Conservation (phyloP, 2,113 vertebrate species). For the Phrynocephalus versicolor region DNA sequence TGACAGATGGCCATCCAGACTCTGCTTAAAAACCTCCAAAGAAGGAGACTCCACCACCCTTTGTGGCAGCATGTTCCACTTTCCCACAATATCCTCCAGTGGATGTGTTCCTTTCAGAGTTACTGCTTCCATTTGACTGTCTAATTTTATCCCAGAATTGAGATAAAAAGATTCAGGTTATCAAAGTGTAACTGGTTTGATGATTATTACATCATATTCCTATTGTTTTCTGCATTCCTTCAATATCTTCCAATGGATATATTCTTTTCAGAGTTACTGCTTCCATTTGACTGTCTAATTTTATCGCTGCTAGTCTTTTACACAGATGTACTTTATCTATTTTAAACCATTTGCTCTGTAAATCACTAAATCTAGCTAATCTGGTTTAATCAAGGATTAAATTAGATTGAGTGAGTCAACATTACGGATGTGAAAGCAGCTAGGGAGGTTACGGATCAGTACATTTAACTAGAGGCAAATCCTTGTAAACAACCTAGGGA, state of each 20-base stretch:
- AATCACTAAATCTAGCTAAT: conserved; percentile 45
- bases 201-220: too few species aligned
- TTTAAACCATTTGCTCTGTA: conserved; percentile 42
- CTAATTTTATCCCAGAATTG: too few species aligned
- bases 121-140: too few species aligned
- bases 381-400: conserved; percentile 58
- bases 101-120: background rate
- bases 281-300: conserved; percentile 31
- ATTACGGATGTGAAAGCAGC: conserved; percentile 15
- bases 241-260: background rate
- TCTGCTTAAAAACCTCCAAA: too few species aligned
- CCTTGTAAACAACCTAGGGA: conserved; percentile 5
- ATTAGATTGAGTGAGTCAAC: conserved; percentile 47
- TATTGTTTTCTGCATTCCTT: background rate
- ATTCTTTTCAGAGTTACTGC: background rate
- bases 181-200: background rate
- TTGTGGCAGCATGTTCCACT: too few species aligned
- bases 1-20: too few species aligned
- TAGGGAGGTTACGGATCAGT: conserved; percentile 12
- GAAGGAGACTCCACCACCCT: too few species aligned
- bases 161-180: background rate
- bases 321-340: conserved; percentile 28
- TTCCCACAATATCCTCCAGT: background rate
- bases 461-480: conserved; percentile 5
- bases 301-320: conserved; percentile 3